Evolutionary conservation across 1,140 invertebrate genomes (phyloP), one percentile per base, ranked within the genome.

Genomic region (Eumeta japonica): DNA sequence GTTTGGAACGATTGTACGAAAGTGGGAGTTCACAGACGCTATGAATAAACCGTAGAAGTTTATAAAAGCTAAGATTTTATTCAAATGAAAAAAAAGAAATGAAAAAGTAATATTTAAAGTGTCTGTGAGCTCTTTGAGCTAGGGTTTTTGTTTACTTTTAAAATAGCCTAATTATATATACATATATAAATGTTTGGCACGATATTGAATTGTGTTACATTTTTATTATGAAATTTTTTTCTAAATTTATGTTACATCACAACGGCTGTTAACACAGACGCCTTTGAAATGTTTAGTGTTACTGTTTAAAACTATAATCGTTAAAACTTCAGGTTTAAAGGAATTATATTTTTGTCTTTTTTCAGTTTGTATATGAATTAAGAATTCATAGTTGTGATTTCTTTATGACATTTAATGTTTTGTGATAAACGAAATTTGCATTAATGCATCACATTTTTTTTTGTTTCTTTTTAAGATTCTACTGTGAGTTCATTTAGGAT

Each of bases 371-470:
- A 58, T 66, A 58, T 73, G 70, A 74, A 74, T 74, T 71, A 39
- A 61, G 67, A 74, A 74, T 74, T 74, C 70, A 74, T 67, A 74
- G 43, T 66, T 71, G 70, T 74, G 70, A 74, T 74, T 74, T 70
- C 57, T 67, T 74, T 55, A 71, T 59, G 66, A 74, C 70, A 74
- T 74, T 62, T 65, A 74, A 74, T 74, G 70, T 74, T 74, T 71
- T 74, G 66, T 74, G 70, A 74, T 74, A 74, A 55, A 55, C 58
- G 47, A 62, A 53, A 56, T 57, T 58, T 62, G 64, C 65, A 70
- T 67, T 61, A 71, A 67, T 71, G 64, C 68, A 62, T 62, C 59
- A 62, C 50, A 52, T 64, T 65, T 50, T 61, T 30, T 58, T 52
- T 48, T 45, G 52, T 50, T 43, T 60, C 59, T 58, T 55, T 52